Evolutionary conservation across 2,113 vertebrate species (phyloP).

Genomic region (Misgurnus anguillicaudatus): DNA sequence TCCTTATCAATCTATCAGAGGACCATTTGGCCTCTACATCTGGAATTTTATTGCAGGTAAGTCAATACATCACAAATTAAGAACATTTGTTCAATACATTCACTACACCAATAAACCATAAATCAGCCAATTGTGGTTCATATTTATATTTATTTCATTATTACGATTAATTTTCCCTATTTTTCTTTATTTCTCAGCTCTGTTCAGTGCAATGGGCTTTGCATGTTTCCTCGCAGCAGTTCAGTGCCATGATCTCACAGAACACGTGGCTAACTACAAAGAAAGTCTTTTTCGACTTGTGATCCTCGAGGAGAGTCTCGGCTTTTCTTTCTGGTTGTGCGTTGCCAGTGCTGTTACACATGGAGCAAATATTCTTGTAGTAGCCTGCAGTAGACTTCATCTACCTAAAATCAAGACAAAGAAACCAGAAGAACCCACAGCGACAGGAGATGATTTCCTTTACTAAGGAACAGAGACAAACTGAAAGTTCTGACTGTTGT

Average conservation of each 20-base stretch:
- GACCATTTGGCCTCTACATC: slow-evolving; percentile 89
- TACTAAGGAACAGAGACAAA: slow-evolving; percentile 38
- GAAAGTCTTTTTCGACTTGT: slow-evolving; percentile 85
- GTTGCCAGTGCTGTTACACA: slow-evolving; percentile 84
- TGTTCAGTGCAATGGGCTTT: slow-evolving; percentile 78
- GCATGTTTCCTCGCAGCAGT: slow-evolving; percentile 86
- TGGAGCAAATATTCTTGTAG: slow-evolving; percentile 80
- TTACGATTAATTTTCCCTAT: not conserved
- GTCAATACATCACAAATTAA: not conserved
- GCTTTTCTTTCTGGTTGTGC: slow-evolving; percentile 91
- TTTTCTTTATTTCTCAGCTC: slow-evolving; percentile 69
- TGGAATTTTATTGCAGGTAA: slow-evolving; percentile 92
- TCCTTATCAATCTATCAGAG: slow-evolving; percentile 92
- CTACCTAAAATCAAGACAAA: slow-evolving; percentile 89
- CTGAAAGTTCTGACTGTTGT: not conserved
- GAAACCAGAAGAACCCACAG: slow-evolving; percentile 84
- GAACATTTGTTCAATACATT: too few relatives aligned
- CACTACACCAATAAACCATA: too few relatives aligned
- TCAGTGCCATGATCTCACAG: slow-evolving; percentile 82
- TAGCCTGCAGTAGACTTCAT: slow-evolving; percentile 84
- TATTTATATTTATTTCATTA: too few relatives aligned
- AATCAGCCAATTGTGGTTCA: too few relatives aligned
- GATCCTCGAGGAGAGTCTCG: slow-evolving; percentile 83
- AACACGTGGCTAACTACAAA: slow-evolving; percentile 86
- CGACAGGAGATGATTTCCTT: slow-evolving; percentile 88